These are phyloP conservation scores for Brassicogethes aeneus DNA, from an alignment of 2,888 invertebrate species.

Conservation along the genomic window DNA sequence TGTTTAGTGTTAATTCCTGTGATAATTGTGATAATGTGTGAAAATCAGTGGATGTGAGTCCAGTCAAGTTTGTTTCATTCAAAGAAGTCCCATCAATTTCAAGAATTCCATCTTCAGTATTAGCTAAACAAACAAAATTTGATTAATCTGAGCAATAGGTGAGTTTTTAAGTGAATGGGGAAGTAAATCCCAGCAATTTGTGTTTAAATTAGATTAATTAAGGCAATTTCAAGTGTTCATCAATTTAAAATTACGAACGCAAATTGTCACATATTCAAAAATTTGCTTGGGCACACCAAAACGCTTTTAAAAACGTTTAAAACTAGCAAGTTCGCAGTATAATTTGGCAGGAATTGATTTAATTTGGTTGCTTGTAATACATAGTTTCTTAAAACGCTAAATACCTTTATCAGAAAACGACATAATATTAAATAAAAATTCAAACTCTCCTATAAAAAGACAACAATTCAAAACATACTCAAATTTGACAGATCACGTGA, in stretches of 20 bases:
- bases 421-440: conserved; percentile 21
- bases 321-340: too few species aligned
- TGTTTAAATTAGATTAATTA: not conserved
- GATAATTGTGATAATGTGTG: conserved; percentile 34
- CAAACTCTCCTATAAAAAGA: conserved; percentile 20
- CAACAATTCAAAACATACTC: conserved; percentile 34
- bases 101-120: conserved; percentile 26
- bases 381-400: not conserved
- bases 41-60: conserved; percentile 28
- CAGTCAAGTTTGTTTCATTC: conserved; percentile 20
- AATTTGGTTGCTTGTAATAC: too few species aligned
- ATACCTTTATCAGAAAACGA: conserved; percentile 28
- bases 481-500: conserved; percentile 32
- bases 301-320: too few species aligned
- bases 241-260: not conserved
- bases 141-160: too few species aligned
- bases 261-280: conserved; percentile 14
- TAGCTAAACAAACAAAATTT: conserved; percentile 24
- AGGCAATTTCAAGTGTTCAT: conserved; percentile 6
- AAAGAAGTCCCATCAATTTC: conserved; percentile 26
- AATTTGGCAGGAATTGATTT: too few species aligned
- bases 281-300: conserved; percentile 14
- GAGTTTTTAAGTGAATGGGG: not conserved
- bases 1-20: conserved; percentile 29
- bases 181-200: not conserved